Evolutionary conservation across 2,113 vertebrate genomes (phyloP).

Genomic region (Petrocephalus zakoni): DNA sequence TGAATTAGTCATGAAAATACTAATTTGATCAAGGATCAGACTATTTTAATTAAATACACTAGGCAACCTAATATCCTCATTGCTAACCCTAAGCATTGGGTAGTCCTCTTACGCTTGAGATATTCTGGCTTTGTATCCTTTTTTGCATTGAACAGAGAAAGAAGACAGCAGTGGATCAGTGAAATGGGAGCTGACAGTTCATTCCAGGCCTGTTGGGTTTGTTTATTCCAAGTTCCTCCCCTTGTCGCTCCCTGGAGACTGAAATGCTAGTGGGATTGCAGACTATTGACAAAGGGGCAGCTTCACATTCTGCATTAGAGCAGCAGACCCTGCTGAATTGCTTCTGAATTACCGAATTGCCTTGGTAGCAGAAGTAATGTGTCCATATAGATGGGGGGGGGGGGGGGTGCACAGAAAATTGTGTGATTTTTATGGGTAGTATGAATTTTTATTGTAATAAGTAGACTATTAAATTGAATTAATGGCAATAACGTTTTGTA

Average conservation of each 20-base stretch:
- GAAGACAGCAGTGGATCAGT: constrained; percentile 19
- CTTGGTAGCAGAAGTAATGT: constrained; percentile 4
- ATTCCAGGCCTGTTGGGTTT: constrained; percentile 22
- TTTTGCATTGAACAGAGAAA: constrained; percentile 23
- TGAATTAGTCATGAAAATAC: background rate
- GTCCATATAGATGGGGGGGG: background rate
- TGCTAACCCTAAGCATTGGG: background rate
- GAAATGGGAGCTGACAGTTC: constrained; percentile 27
- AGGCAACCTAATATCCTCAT: background rate
- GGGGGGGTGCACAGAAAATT: background rate
- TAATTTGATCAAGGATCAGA: background rate
- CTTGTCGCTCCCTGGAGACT: background rate
- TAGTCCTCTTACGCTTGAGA: background rate
- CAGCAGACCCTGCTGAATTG: background rate
- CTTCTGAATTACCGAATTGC: background rate
- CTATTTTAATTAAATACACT: background rate
- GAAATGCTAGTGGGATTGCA: background rate
- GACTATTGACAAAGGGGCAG: background rate
- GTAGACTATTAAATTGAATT: background rate
- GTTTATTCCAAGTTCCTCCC: constrained; percentile 20
- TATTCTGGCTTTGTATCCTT: background rate
- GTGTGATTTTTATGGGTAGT: background rate
- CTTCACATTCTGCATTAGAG: background rate
- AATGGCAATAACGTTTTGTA: background rate
- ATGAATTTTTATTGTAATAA: background rate